Evolutionary conservation across 2,888 invertebrate genomes (phyloP).

Genomic region (Chymomyza procnemis): DNA sequence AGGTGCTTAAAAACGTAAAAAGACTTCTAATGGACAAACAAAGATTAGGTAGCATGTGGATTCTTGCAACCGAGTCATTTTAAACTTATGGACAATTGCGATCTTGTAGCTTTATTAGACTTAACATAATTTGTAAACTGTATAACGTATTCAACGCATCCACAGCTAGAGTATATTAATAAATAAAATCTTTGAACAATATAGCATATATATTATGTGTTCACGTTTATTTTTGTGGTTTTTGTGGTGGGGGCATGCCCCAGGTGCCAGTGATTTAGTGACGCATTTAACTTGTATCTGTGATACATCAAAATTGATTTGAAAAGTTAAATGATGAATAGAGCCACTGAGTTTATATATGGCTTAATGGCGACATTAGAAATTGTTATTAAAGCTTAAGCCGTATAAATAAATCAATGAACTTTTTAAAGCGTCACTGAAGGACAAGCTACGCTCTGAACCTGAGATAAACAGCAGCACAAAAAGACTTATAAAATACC

Average conservation of each 20-base stretch:
- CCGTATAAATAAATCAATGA: constrained; percentile 57
- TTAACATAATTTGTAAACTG: background rate
- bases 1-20: too few relatives aligned
- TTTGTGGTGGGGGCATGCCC: background rate
- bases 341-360: constrained; percentile 26
- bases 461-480: constrained; percentile 19
- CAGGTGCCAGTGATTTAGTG: background rate
- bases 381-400: background rate
- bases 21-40: too few relatives aligned
- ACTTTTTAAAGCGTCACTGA: constrained; percentile 48
- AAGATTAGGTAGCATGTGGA: too few relatives aligned
- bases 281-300: background rate
- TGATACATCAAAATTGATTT: background rate
- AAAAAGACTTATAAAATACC: constrained; percentile 21
- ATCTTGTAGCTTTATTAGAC: too few relatives aligned
- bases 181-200: background rate
- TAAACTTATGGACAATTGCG: too few relatives aligned
- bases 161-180: background rate
- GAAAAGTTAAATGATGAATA: background rate
- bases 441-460: constrained; percentile 53
- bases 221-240: background rate
- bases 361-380: background rate
- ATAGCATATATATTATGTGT: background rate
- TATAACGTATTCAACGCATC: background rate
- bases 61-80: too few relatives aligned